Evolutionary conservation across 2,113 vertebrate genomes (phyloP).

Genomic region (Otolemur garnettii): DNA sequence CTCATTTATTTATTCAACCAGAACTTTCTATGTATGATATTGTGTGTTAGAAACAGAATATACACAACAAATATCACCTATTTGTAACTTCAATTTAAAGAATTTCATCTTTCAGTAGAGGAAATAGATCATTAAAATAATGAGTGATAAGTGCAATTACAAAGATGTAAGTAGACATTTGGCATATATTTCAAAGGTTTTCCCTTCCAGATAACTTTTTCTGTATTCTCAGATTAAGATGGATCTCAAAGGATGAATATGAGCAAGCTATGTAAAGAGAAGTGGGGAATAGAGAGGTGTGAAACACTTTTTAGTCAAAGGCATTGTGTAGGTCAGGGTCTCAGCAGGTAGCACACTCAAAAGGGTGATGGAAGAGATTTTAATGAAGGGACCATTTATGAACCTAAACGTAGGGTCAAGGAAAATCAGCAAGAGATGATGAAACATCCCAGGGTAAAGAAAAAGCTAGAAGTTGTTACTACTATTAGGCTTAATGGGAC

Average conservation of each 20-base stretch:
- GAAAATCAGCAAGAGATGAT: neutral
- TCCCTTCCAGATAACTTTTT: conserved; percentile 39
- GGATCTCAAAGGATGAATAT: neutral
- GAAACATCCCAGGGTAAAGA: neutral
- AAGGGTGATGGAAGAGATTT: neutral
- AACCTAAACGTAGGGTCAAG: neutral
- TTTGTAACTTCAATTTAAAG: conserved; percentile 40
- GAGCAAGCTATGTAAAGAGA: neutral
- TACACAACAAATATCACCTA: conserved; percentile 10
- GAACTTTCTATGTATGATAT: neutral
- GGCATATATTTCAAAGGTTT: conserved; percentile 13
- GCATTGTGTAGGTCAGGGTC: neutral
- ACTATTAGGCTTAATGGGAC: neutral
- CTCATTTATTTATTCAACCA: conserved; percentile 46
- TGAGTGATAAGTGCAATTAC: neutral
- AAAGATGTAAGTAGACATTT: conserved; percentile 28
- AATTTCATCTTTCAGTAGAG: conserved; percentile 17
- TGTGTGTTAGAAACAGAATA: neutral
- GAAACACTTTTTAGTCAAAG: conserved; percentile 13
- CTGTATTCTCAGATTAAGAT: neutral
- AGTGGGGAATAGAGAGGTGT: neutral
- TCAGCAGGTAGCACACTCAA: neutral
- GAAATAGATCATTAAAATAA: conserved; percentile 58
- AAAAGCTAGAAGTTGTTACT: neutral
- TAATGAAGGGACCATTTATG: neutral